Percentiles rank a stretch among this genome's conserved stretches.
These are phyloP conservation scores for Dioctria linearis DNA, from an alignment of 2,888 invertebrate species.

Conservation along the genomic window DNA sequence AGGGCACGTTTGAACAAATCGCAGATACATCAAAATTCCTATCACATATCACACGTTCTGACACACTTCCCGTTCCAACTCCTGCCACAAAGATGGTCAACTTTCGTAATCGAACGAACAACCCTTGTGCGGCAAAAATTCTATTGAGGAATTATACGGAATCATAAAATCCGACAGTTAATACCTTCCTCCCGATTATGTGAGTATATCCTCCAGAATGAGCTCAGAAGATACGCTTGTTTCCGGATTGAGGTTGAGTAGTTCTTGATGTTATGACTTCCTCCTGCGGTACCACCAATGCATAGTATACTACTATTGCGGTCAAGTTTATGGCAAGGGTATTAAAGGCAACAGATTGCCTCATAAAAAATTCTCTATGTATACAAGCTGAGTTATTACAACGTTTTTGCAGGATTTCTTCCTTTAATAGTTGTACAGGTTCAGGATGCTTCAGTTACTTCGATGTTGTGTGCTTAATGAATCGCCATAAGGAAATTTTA, in stretches of 20 bases:
- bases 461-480: too few relatives aligned
- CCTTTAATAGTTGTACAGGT: neutral
- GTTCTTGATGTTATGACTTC: slow-evolving; percentile 38
- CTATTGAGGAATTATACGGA: slow-evolving; percentile 41
- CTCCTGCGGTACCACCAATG: neutral
- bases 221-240: slow-evolving; percentile 17
- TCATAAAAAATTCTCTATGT: slow-evolving; percentile 23
- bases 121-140: neutral
- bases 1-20: slow-evolving; percentile 48
- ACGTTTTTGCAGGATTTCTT: slow-evolving; percentile 16
- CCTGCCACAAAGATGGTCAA: neutral
- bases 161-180: slow-evolving; percentile 55
- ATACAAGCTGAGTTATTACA: slow-evolving; percentile 22
- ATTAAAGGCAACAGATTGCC: slow-evolving; percentile 38
- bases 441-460: neutral
- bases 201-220: slow-evolving; percentile 7
- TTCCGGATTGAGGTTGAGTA: slow-evolving; percentile 28
- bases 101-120: neutral
- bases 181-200: slow-evolving; percentile 29
- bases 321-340: slow-evolving; percentile 26
- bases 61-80: neutral
- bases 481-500: too few relatives aligned
- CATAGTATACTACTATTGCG: neutral
- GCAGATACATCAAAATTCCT: slow-evolving; percentile 51
- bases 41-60: slow-evolving; percentile 27